Evolutionary conservation across 2,888 invertebrate species (phyloP).

Genomic region (Chymomyza procnemis): DNA sequence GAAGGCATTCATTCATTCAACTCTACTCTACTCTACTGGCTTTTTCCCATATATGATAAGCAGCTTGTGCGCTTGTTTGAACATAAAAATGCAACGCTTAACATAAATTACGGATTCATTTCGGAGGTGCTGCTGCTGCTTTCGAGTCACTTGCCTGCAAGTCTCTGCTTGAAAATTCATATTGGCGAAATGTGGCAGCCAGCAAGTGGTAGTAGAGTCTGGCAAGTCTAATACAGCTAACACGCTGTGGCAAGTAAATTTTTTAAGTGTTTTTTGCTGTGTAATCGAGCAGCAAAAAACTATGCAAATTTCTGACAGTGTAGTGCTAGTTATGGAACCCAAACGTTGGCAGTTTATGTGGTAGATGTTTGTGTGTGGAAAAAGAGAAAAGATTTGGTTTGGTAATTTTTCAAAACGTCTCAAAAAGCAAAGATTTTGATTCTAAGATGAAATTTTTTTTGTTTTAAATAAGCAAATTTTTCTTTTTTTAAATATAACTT

Average conservation of each 20-base stretch:
- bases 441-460: no score
- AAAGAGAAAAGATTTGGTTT: neutral
- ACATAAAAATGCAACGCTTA: slow-evolving; percentile 71
- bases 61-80: slow-evolving; percentile 71
- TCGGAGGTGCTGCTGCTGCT: slow-evolving; percentile 10
- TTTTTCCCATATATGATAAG: slow-evolving; percentile 50
- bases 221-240: neutral
- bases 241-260: slow-evolving; percentile 57
- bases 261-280: slow-evolving; percentile 58
- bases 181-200: neutral
- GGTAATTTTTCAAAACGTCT: no score
- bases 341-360: neutral
- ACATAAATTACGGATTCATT: slow-evolving; percentile 64
- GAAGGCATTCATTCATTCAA: no score
- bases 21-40: no score
- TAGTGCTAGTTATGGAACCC: slow-evolving; percentile 24
- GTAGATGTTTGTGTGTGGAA: neutral
- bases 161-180: neutral
- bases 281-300: neutral
- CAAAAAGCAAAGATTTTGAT: no score
- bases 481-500: no score
- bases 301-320: neutral
- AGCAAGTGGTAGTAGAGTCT: neutral
- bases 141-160: neutral
- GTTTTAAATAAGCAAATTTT: no score